A percentile compares a stretch with the other conserved stretches of the same genome.
Conservation (phyloP, 2,888 invertebrate genomes). For the Tromatobia lineatoria region DNA sequence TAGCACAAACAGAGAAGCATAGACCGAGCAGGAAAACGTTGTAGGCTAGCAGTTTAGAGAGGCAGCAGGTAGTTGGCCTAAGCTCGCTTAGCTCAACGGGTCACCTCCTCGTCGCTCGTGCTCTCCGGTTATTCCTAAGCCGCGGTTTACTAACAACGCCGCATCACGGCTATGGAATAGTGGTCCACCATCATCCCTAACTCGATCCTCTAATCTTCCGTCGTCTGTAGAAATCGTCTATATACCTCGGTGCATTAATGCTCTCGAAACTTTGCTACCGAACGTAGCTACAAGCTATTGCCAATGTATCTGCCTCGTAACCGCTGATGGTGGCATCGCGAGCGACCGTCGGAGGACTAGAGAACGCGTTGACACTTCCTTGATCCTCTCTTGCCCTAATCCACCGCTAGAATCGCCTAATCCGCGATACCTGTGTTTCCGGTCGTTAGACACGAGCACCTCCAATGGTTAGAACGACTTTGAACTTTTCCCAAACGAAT, state of each 20-base stretch:
- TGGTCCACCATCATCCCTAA: conserved; percentile 73
- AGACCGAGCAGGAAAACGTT: conserved; percentile 46
- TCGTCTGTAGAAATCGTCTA: neutral
- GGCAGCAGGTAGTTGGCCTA: conserved; percentile 83
- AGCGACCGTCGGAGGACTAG: conserved; percentile 48
- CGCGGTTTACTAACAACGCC: conserved; percentile 90
- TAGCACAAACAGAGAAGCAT: neutral
- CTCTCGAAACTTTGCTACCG: neutral
- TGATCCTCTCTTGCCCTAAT: conserved; percentile 74
- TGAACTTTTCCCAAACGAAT: conserved; percentile 6
- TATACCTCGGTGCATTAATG: neutral
- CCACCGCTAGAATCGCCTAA: conserved; percentile 74
- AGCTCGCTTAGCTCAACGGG: conserved; percentile 83
- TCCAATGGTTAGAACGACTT: conserved; percentile 49
- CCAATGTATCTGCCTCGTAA: neutral
- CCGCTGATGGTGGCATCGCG: conserved; percentile 2
- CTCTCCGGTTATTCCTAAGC: conserved; percentile 87
- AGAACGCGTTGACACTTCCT: conserved; percentile 68
- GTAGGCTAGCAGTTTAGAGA: conserved; percentile 67
- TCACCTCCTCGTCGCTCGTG: conserved; percentile 85
- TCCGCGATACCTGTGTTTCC: conserved; percentile 67
- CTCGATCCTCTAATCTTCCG: conserved; percentile 75
- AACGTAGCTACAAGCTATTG: neutral
- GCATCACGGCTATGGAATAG: conserved; percentile 76
- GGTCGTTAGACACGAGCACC: conserved; percentile 14